Percentiles rank a stretch among this genome's conserved stretches.
Evolutionary conservation across 2,888 invertebrate genomes (phyloP).

Genomic region (Camponotus fellah): DNA sequence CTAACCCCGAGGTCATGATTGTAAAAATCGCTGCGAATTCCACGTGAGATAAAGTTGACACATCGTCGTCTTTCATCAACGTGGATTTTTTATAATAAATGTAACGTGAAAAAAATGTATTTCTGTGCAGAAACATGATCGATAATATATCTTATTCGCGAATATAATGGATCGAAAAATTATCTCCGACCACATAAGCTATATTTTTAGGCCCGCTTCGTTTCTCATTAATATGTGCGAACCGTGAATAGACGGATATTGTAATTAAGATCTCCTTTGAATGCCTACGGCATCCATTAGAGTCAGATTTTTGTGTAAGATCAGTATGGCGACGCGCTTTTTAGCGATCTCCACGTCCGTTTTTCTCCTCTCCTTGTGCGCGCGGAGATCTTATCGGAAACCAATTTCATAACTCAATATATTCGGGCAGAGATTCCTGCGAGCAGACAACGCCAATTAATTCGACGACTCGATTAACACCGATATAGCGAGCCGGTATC

Average conservation of each 20-base stretch:
- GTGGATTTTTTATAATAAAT: not conserved
- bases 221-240: slow-evolving; percentile 18
- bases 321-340: slow-evolving; percentile 22
- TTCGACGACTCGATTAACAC: slow-evolving; percentile 58
- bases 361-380: slow-evolving; percentile 20
- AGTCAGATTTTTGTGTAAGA: slow-evolving; percentile 33
- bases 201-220: slow-evolving; percentile 13
- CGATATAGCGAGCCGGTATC: slow-evolving; percentile 42
- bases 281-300: slow-evolving; percentile 1
- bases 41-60: not conserved
- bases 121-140: not conserved
- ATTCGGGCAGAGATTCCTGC: slow-evolving; percentile 49
- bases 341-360: slow-evolving; percentile 26
- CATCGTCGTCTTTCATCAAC: slow-evolving; percentile 1
- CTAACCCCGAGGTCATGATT: slow-evolving; percentile 23
- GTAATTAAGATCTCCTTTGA: slow-evolving; percentile 44
- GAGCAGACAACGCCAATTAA: slow-evolving; percentile 51
- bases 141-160: not conserved
- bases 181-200: not conserved
- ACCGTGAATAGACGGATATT: not conserved
- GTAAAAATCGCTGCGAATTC: slow-evolving; percentile 9
- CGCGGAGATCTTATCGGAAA: slow-evolving; percentile 49
- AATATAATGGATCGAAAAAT: slow-evolving; percentile 14
- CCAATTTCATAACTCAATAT: slow-evolving; percentile 58
- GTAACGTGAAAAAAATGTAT: not conserved